These are phyloP conservation scores for Brachionus angularis DNA, from an alignment of 1,140 invertebrate genomes.

Conservation along the genomic window DNA sequence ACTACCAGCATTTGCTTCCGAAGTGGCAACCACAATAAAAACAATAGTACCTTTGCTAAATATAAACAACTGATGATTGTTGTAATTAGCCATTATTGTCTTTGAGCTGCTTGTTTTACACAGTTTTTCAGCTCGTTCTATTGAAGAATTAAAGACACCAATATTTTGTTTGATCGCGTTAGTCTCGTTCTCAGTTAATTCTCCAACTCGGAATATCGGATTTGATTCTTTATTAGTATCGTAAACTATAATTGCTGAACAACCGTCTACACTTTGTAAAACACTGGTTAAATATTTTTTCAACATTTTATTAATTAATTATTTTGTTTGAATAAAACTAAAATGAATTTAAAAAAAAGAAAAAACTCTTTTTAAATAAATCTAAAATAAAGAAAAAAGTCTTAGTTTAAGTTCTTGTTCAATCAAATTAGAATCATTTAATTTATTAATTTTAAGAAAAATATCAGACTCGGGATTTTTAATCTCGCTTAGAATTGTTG, in stretches of 20 bases:
- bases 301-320: background rate
- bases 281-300: constrained; percentile 40
- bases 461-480: too few relatives aligned
- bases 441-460: too few relatives aligned
- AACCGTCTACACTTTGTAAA: constrained; percentile 21
- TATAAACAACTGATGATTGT: constrained; percentile 40
- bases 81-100: constrained; percentile 38
- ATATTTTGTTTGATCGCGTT: constrained; percentile 44
- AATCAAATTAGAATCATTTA: too few relatives aligned
- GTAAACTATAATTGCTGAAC: constrained; percentile 34
- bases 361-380: too few relatives aligned
- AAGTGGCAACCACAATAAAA: constrained; percentile 24
- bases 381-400: too few relatives aligned
- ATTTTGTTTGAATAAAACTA: background rate
- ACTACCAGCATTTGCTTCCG: constrained; percentile 35
- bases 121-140: constrained; percentile 36
- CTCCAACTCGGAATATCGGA: constrained; percentile 43
- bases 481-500: too few relatives aligned
- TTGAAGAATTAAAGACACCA: constrained; percentile 40
- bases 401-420: too few relatives aligned
- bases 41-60: constrained; percentile 43
- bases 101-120: constrained; percentile 32
- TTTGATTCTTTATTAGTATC: constrained; percentile 42
- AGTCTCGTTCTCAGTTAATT: constrained; percentile 22
- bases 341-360: background rate